phyloP scores from a whole-genome alignment of 2,113 vertebrate species.

The Nicator chloris region DNA sequence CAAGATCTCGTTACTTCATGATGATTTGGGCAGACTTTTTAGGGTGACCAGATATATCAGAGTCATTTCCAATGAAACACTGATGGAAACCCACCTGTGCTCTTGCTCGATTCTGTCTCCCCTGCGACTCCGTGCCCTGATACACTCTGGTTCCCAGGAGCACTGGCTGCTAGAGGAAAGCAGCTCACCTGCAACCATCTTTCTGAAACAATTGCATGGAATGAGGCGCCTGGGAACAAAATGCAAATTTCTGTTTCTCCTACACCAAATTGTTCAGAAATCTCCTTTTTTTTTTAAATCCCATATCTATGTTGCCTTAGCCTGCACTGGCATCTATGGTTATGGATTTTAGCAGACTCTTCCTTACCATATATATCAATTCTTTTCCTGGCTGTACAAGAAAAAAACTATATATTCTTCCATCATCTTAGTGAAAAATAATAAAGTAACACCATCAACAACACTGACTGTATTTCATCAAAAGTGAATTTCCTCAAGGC shows the following conservation, averaged over 20 bases:
- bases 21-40: not conserved
- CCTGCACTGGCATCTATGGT: not conserved
- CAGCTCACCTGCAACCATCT: not conserved
- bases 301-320: not conserved
- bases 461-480: not conserved
- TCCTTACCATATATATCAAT: not conserved
- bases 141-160: not conserved
- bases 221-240: not conserved
- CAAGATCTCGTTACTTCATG: not conserved
- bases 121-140: rapidly evolving
- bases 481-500: not conserved
- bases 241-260: not conserved
- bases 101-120: not conserved
- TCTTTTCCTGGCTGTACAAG: not conserved
- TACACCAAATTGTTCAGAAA: not conserved
- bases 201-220: not conserved
- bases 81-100: not conserved
- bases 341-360: not conserved
- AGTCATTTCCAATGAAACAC: not conserved
- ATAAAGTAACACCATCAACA: not conserved
- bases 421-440: not conserved
- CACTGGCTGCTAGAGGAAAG: not conserved
- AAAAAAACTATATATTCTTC: not conserved
- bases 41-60: not conserved
- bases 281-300: not conserved